These are phyloP conservation scores for Ephestia elutella DNA, from an alignment of 1,140 invertebrate species.

Conservation along the genomic window DNA sequence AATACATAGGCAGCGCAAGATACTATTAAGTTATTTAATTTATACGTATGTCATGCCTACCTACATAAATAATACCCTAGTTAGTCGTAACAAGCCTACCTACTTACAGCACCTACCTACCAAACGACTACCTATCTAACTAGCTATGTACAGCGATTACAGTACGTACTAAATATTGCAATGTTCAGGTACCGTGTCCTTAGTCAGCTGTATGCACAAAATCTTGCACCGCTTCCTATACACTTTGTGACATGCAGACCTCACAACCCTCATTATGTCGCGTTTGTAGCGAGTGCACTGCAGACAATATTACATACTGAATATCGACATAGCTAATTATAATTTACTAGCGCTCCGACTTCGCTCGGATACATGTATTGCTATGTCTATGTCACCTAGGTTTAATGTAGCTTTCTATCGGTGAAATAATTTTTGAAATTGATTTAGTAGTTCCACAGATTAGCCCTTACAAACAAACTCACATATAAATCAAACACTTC, in stretches of 20 bases:
- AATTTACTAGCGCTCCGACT: too few relatives aligned
- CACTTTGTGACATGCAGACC: slow-evolving; percentile 45
- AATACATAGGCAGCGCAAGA: too few relatives aligned
- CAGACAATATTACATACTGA: slow-evolving; percentile 31
- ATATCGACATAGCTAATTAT: not conserved
- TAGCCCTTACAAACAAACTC: not conserved
- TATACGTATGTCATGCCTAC: too few relatives aligned
- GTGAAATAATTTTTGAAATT: too few relatives aligned
- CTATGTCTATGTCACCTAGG: too few relatives aligned
- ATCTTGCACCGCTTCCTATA: slow-evolving; percentile 57
- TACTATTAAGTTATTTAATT: too few relatives aligned
- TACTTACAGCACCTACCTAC: not conserved
- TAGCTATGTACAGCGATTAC: not conserved
- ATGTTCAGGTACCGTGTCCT: slow-evolving; percentile 47
- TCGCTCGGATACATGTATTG: too few relatives aligned
- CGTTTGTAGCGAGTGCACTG: slow-evolving; percentile 45
- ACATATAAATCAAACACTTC: not conserved
- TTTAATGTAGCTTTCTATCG: too few relatives aligned
- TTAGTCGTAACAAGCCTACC: not conserved
- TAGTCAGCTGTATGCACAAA: slow-evolving; percentile 41
- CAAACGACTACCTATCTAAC: not conserved
- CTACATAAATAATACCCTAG: too few relatives aligned
- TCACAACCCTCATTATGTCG: slow-evolving; percentile 45
- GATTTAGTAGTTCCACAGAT: too few relatives aligned
- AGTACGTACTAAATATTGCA: not conserved